phyloP scores from a whole-genome alignment of 2,888 invertebrate species.

The Ophioninae sp. region DNA sequence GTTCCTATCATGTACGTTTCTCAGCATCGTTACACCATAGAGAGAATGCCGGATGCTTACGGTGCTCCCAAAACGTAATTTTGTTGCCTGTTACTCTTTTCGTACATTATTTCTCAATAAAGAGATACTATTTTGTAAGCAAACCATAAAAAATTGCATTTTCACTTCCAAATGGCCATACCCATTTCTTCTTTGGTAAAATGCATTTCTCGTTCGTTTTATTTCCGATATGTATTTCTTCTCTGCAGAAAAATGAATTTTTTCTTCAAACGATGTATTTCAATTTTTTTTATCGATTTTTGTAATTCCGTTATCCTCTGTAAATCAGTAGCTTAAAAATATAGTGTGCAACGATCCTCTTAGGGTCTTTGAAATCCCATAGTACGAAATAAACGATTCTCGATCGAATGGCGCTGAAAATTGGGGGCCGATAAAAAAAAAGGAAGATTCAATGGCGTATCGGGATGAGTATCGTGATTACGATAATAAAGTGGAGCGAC shows the following conservation, averaged over 20 bases:
- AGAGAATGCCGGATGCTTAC: slow-evolving; percentile 99
- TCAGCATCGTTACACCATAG: slow-evolving; percentile 96
- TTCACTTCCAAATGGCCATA: not conserved
- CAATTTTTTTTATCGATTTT: not conserved
- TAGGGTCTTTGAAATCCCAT: too few species aligned
- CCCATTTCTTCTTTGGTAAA: too few species aligned
- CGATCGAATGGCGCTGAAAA: not conserved
- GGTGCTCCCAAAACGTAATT: slow-evolving; percentile 89
- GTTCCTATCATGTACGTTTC: slow-evolving; percentile 99
- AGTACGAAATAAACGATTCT: not conserved
- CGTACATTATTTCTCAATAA: not conserved
- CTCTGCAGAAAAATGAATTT: too few species aligned
- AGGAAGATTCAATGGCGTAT: not conserved
- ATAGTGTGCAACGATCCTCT: too few species aligned
- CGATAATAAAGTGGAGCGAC: slow-evolving; percentile 1
- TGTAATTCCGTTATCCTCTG: too few species aligned
- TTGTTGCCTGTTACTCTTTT: not conserved
- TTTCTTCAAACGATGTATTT: too few species aligned
- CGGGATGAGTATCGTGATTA: not conserved
- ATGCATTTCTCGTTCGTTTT: too few species aligned
- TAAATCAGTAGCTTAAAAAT: too few species aligned
- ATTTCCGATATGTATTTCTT: too few species aligned
- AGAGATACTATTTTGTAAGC: not conserved
- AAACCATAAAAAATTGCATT: not conserved
- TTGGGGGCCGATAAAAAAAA: not conserved